Base-by-base conservation (phyloP, 2,113 vertebrate species). In the Mobula hypostoma region DNA sequence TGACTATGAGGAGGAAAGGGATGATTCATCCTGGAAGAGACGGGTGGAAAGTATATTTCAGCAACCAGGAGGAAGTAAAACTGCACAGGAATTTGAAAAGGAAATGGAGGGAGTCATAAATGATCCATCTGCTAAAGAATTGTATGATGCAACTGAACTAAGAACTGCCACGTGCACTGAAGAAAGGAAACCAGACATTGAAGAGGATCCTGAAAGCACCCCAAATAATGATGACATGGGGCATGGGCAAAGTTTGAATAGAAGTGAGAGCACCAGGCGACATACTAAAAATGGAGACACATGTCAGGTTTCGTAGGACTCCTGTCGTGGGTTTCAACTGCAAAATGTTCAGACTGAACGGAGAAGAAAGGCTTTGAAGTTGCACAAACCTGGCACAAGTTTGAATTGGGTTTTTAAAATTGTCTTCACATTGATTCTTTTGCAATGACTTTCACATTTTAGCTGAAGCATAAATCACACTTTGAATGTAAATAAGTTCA, bases 401-500 rank as follows among this genome's bases (percentile, higher is more conserved):
- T 87, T 61, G 48, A 87, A 66, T 90, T 6, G 61, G 29, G 66
- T 32, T 27, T 32, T 66, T 90, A 6, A 61, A 90, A 90, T 90
- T 11, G 32, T 90, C 56, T 61, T n/a, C 2, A 32, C 6, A n/a
- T n/a, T n/a, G 63, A 90, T 32, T 66, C 85, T 66, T 66, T 88
- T 88, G 5, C 29, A 88, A 63, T 63, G 27, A 88, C 19, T 48
- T 66, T 36, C n/a, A 32, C 77, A 66, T 87, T 63, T 66, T 32
- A 61, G n/a, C 63, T 90, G 85, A 90, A 90, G 32, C 5, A 29
- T 90, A 90, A 90, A 90, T 66, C 61, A 88, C 29, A 32, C 83
- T 63, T 14, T 29, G 11, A 87, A 61, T 79, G 83, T 87, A 61
- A 87, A 29, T 14, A 87, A 58, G 27, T n/a, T 14, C 24, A 87